phyloP scores from a whole-genome alignment of 1,140 invertebrate species.

The Cydia amplana region DNA sequence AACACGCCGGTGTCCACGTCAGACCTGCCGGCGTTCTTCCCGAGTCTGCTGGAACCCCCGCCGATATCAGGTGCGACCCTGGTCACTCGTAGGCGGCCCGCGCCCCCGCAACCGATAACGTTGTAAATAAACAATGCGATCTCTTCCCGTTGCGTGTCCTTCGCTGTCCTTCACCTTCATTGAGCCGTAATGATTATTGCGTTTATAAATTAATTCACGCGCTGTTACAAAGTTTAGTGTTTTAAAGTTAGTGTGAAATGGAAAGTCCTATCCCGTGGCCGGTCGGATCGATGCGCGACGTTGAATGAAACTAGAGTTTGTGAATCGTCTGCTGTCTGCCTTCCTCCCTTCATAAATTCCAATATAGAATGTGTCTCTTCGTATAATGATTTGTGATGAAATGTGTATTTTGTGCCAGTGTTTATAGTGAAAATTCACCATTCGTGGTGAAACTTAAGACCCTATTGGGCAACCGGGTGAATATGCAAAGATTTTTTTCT shows the following conservation, averaged over 20 bases:
- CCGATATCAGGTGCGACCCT: constrained; percentile 88
- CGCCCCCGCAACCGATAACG: constrained; percentile 57
- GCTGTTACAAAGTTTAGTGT: constrained; percentile 17
- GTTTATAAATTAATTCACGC: background rate
- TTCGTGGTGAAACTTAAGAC: background rate
- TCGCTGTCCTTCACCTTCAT: constrained; percentile 41
- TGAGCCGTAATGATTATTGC: constrained; percentile 38
- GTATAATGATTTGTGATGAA: constrained; percentile 7
- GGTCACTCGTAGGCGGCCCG: constrained; percentile 47
- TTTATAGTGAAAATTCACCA: constrained; percentile 5
- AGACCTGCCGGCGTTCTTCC: constrained; percentile 75
- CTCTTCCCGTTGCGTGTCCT: constrained; percentile 41
- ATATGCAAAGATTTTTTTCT: constrained; percentile 4
- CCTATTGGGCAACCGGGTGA: constrained; percentile 18
- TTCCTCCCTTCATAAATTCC: background rate
- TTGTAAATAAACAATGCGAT: constrained; percentile 70
- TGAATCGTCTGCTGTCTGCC: constrained; percentile 38
- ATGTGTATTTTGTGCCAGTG: constrained; percentile 22
- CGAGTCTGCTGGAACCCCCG: constrained; percentile 87
- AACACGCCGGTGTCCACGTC: constrained; percentile 74
- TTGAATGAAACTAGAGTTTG: constrained; percentile 58
- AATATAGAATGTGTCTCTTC: background rate
- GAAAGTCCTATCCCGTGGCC: constrained; percentile 62
- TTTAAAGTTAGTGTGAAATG: constrained; percentile 59
- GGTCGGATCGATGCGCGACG: constrained; percentile 61